Evolutionary conservation across 2,797 vertebrate species (phyloP).

Genomic region (Uromys caudimaculatus): DNA sequence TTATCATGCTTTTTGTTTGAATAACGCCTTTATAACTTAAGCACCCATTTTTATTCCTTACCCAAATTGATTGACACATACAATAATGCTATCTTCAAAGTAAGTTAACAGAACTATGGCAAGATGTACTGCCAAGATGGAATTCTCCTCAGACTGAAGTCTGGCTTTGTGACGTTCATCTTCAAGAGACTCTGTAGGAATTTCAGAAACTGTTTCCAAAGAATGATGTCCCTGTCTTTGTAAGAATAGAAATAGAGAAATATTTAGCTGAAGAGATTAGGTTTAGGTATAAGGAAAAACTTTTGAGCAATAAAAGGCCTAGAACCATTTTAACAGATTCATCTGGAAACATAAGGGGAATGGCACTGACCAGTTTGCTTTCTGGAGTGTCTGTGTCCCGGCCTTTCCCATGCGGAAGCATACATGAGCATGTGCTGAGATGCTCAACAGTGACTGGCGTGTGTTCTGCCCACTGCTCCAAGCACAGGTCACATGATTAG

Average conservation of each 20-base stretch:
- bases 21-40: not conserved
- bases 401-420: not conserved
- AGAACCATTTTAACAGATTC: not conserved
- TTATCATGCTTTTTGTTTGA: not conserved
- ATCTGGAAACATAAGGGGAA: not conserved
- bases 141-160: conserved; percentile 41
- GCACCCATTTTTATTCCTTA: conserved; percentile 50
- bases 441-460: no score
- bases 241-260: conserved; percentile 1
- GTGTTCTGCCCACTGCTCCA: fast-evolving
- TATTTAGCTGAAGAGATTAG: conserved; percentile 50
- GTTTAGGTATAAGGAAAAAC: not conserved
- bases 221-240: not conserved
- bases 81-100: not conserved
- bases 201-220: conserved; percentile 70
- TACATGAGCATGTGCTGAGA: not conserved
- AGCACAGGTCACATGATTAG: not conserved
- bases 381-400: not conserved
- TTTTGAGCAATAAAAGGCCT: not conserved
- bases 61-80: conserved; percentile 30
- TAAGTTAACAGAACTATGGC: conserved; percentile 53
- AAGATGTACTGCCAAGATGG: conserved; percentile 50
- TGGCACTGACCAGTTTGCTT: not conserved
- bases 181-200: conserved; percentile 18
- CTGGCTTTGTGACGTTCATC: conserved; percentile 56